Base-by-base conservation (phyloP, 2,888 invertebrate species). In the Tethea ocularis region DNA sequence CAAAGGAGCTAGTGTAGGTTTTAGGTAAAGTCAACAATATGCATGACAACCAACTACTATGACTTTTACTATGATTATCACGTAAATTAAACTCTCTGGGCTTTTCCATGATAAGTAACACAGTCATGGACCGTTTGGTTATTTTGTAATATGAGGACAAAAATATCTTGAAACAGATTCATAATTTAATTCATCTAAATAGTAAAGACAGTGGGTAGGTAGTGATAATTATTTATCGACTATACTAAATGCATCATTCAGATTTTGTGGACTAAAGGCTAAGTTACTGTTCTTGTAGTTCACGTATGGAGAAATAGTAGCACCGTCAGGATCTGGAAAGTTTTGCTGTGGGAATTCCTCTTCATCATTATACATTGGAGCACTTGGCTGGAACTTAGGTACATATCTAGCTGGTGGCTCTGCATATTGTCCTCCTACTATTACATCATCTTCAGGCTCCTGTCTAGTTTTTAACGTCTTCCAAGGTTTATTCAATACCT, bases 241-340 rank as follows among this genome's bases (percentile, higher is more conserved):
- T 85, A 89, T 86, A 80, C 91, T 89, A 78, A 93, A 93, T 56
- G 85, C 91, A 67, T 92, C 91, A 58, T 93, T 92, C n/a, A 91
- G 68, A 61, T 93, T 93, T 72, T 93, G 93, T 13, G 92, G 91
- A 67, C 89, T 92, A 55, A 91, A 93, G 1, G 92, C 92, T 80
- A 92, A 78, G 61, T 93, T 93, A 59, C 92, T 87, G 63, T 92
- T 79, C 69, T 89, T 91, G 68, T 92, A 91, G 63, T 92, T 92
- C 1, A 87, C 85, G 57, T 92, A 92, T 1, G 89, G 84, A 0
- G 92, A 92, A 11, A 81, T 81, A 1, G 83, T 81, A 1, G 83
- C 84, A 33, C 88, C 83, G 22, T 74, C 63, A 4, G 78, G 69
- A 8, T 86, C 82, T 0, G 79, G 59, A 29, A 71, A 79, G 1